A percentile compares a stretch with the other conserved stretches of the same genome.
Evolutionary conservation across 2,797 vertebrate genomes (phyloP).

Genomic region (Micromesistius poutassou): DNA sequence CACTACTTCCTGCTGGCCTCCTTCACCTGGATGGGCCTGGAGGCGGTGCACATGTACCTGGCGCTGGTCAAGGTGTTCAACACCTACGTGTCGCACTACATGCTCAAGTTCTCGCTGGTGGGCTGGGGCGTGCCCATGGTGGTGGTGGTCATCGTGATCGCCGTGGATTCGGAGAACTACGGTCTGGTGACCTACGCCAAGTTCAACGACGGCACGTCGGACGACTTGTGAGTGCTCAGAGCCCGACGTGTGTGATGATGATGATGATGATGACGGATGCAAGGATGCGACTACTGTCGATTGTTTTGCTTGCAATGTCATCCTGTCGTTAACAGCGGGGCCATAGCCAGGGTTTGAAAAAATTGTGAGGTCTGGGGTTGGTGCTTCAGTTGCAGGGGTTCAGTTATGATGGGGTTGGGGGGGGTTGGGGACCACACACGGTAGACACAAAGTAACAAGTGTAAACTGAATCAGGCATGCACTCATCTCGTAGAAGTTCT

Average conservation of each 20-base stretch:
- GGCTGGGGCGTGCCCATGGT: constrained; percentile 93
- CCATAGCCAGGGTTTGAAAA: too few relatives aligned
- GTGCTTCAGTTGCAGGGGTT: too few relatives aligned
- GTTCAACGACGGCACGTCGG: constrained; percentile 72
- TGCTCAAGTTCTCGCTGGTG: constrained; percentile 88
- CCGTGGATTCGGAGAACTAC: constrained; percentile 80
- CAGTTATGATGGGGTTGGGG: too few relatives aligned
- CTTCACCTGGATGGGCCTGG: constrained; percentile 99
- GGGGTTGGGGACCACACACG: too few relatives aligned
- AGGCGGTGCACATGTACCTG: constrained; percentile 96
- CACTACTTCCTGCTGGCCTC: constrained; percentile 94
- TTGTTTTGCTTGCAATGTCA: not conserved
- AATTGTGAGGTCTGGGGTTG: too few relatives aligned
- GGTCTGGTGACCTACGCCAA: constrained; percentile 82
- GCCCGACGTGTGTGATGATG: not conserved
- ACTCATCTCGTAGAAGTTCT: too few relatives aligned
- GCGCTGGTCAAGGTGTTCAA: constrained; percentile 97
- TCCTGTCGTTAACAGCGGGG: not conserved
- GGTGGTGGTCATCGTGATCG: constrained; percentile 84
- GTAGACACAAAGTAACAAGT: too few relatives aligned
- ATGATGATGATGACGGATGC: not conserved
- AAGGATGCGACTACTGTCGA: not conserved
- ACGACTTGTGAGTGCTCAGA: constrained; percentile 85
- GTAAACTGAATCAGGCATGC: too few relatives aligned
- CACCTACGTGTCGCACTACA: constrained; percentile 84